These are phyloP conservation scores for Merodon equestris DNA, from an alignment of 2,888 invertebrate genomes.

Conservation along the genomic window DNA sequence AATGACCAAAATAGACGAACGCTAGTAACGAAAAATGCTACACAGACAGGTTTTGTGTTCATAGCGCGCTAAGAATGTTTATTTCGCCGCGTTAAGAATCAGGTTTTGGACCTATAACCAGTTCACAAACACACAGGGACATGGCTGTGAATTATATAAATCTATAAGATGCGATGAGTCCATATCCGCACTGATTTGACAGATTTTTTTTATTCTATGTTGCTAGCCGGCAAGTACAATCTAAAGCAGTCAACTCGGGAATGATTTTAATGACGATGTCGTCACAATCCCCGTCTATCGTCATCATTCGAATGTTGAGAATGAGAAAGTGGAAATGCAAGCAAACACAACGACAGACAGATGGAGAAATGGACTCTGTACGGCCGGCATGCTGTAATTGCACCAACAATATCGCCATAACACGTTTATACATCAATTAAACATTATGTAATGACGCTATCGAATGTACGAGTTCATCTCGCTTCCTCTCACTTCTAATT, in stretches of 20 bases:
- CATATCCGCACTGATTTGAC: no score
- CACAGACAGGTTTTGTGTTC: background rate
- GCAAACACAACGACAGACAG: constrained; percentile 1
- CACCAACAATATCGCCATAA: constrained; percentile 30
- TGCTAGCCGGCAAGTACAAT: background rate
- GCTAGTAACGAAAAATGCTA: constrained; percentile 2
- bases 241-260: constrained; percentile 35
- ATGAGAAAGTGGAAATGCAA: constrained; percentile 58
- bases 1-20: constrained; percentile 5
- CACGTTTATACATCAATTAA: constrained; percentile 58
- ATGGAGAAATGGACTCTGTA: constrained; percentile 7
- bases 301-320: constrained; percentile 6
- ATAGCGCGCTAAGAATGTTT: background rate
- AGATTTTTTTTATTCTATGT: no score
- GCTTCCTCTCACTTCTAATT: constrained; percentile 15
- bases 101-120: constrained; percentile 33
- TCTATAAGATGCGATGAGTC: no score
- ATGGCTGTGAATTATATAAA: no score
- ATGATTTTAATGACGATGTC: constrained; percentile 52
- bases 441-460: constrained; percentile 50
- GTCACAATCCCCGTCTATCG: constrained; percentile 31
- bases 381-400: constrained; percentile 33
- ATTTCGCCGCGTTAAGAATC: constrained; percentile 4
- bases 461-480: constrained; percentile 23
- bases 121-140: constrained; percentile 2